Conservation (phyloP, 2,888 invertebrate genomes). For the Lithophane semibrunnea region DNA sequence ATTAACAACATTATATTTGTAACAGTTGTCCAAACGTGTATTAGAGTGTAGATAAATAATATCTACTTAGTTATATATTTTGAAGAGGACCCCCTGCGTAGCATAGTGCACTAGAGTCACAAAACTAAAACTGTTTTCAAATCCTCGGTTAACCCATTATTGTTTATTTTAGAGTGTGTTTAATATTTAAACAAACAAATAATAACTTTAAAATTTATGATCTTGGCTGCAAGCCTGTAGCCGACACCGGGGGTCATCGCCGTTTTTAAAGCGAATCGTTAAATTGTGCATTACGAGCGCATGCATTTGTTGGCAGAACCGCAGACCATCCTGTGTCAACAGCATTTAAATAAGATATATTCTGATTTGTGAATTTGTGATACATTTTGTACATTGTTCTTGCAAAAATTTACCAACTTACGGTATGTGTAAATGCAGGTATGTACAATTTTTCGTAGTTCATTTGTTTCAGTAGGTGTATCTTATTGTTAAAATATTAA, state of each 20-base stretch:
- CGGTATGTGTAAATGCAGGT: conserved; percentile 29
- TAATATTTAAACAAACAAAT: conserved; percentile 34
- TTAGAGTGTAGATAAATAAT: conserved; percentile 1
- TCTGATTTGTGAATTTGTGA: background rate
- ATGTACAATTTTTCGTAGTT: background rate
- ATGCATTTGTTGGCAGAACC: conserved; percentile 54
- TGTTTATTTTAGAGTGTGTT: conserved; percentile 38
- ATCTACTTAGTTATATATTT: no score
- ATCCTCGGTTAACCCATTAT: conserved; percentile 6
- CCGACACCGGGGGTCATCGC: conserved; percentile 17
- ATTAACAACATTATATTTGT: conserved; percentile 4
- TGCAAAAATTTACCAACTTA: background rate
- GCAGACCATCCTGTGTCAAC: conserved; percentile 9
- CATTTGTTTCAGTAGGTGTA: background rate
- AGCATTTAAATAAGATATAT: conserved; percentile 27
- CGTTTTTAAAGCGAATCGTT: conserved; percentile 57
- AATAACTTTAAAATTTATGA: conserved; percentile 54
- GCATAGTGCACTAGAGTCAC: background rate
- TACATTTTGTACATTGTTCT: conserved; percentile 11
- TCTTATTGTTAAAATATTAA: background rate
- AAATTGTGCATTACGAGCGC: conserved; percentile 52
- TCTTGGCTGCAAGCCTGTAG: conserved; percentile 49
- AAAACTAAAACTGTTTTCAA: conserved; percentile 14
- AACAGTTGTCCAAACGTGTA: background rate
- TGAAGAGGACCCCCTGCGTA: background rate